These are phyloP conservation scores for Pseudochirops corinnae DNA, from an alignment of 2,797 vertebrate genomes.

Conservation along the genomic window DNA sequence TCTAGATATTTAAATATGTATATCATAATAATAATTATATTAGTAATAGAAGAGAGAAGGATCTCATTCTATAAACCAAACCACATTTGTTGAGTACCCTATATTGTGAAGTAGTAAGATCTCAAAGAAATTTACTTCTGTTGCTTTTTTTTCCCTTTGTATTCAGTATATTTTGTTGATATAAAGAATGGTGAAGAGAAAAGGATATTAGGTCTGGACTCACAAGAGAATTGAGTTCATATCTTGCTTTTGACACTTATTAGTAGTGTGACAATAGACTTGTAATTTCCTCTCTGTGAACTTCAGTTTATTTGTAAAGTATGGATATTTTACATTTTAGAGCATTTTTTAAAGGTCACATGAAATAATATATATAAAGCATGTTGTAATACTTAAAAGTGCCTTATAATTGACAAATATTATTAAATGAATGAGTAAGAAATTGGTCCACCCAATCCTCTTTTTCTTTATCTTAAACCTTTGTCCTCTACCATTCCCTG, in stretches of 20 bases:
- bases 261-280: neutral
- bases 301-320: neutral
- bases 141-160: neutral
- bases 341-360: too few relatives aligned
- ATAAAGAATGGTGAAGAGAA: neutral
- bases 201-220: neutral
- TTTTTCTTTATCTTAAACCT: neutral
- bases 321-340: too few relatives aligned
- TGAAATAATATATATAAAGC: neutral
- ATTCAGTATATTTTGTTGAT: neutral
- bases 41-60: neutral
- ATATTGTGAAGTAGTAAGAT: neutral
- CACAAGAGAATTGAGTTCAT: neutral
- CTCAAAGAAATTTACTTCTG: neutral
- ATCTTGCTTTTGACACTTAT: neutral
- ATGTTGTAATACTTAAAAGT: neutral
- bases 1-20: constrained; percentile 12
- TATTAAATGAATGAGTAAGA: neutral
- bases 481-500: neutral
- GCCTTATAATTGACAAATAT: neutral
- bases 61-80: neutral
- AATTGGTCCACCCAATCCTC: neutral
- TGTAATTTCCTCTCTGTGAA: neutral
- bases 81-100: neutral
- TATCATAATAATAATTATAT: neutral